Evolutionary conservation across 2,797 vertebrate species (phyloP), one percentile per base, ranked within the genome.

Genomic region (Selene dorsalis): DNA sequence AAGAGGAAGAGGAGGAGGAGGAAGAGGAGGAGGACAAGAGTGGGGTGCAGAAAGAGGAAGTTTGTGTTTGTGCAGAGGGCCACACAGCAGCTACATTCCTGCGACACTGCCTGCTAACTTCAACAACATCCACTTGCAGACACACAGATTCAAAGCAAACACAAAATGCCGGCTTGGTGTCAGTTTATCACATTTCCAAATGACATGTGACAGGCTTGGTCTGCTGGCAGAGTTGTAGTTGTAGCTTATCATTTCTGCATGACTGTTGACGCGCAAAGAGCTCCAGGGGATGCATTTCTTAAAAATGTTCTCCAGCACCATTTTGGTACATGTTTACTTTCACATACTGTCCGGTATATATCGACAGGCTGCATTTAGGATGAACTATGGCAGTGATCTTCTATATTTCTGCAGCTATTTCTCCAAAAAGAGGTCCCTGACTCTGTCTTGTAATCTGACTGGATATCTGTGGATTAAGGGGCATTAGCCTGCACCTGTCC

Each of bases 401-500:
- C 32, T 73, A 50, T 48, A 79, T 24, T 67, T 73, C 43, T 10
- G 2, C 24, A 71, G 64, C 75, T 55, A 65, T 78, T 78, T 52
- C 45, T 63, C 65, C 26, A 39, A 76, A 84, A 75, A 32, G 4
- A 8, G 4, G 28, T 69, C 68, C 53, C 16, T 56, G 24, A n/a
- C 52, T 73, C 69, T 74, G 57, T 6, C 12, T 78, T 64, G 71
- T 86, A 88, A 92, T 93, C 82, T 80, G 60, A 77, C 77, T 80
- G 65, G 80, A 90, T 90, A 90, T 87, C 73, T 72, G 22, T 62
- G 87, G 86, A 89, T 94, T 88, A 89, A 26, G 41, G n/a, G 16
- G 80, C 73, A 90, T 93, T 90, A 87, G 66, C 69, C 67, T 72
- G 88, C 91, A 93, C 91, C 91, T 93, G 92, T 90, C 69, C 50